Evolutionary conservation across 2,113 vertebrate genomes (phyloP).

Genomic region (Carassius carassius): DNA sequence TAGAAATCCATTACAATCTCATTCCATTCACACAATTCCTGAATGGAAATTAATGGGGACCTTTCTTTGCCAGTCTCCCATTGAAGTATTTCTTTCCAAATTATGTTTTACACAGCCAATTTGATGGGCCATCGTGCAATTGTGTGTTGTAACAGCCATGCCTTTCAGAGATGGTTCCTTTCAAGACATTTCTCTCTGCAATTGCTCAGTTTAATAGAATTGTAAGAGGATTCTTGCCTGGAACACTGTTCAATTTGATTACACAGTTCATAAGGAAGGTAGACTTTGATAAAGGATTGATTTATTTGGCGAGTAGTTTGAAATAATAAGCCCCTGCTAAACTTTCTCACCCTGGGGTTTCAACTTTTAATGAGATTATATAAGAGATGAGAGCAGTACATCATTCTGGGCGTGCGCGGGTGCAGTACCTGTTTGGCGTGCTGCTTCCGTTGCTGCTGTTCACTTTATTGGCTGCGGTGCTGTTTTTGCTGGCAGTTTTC

Average conservation of each 20-base stretch:
- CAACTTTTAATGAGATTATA: slow-evolving; percentile 77
- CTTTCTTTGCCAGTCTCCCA: slow-evolving; percentile 47
- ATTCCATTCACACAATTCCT: slow-evolving; percentile 53
- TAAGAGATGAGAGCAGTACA: slow-evolving; percentile 71
- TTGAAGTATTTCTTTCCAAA: slow-evolving; percentile 64
- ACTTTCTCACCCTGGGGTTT: slow-evolving; percentile 66
- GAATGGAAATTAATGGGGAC: slow-evolving; percentile 53
- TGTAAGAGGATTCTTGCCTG: slow-evolving; percentile 69
- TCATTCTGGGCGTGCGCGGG: slow-evolving; percentile 49
- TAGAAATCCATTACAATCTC: slow-evolving; percentile 46
- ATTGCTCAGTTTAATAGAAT: slow-evolving; percentile 75
- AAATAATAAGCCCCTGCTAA: slow-evolving; percentile 79
- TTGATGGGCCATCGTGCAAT: slow-evolving; percentile 65
- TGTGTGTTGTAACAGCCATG: slow-evolving; percentile 67
- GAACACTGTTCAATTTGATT: slow-evolving; percentile 78
- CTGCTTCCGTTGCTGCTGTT: slow-evolving; percentile 62
- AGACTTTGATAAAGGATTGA: slow-evolving; percentile 78
- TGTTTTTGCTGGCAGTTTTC: slow-evolving; percentile 67
- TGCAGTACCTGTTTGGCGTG: slow-evolving; percentile 60
- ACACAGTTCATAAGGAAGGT: slow-evolving; percentile 72
- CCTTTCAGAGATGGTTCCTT: slow-evolving; percentile 65
- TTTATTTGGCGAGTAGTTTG: slow-evolving; percentile 75
- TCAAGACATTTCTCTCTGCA: slow-evolving; percentile 67
- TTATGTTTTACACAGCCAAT: slow-evolving; percentile 65
- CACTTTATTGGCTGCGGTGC: slow-evolving; percentile 58